Base-by-base conservation (phyloP, 2,113 vertebrate species). In the Corydoras sp. region DNA sequence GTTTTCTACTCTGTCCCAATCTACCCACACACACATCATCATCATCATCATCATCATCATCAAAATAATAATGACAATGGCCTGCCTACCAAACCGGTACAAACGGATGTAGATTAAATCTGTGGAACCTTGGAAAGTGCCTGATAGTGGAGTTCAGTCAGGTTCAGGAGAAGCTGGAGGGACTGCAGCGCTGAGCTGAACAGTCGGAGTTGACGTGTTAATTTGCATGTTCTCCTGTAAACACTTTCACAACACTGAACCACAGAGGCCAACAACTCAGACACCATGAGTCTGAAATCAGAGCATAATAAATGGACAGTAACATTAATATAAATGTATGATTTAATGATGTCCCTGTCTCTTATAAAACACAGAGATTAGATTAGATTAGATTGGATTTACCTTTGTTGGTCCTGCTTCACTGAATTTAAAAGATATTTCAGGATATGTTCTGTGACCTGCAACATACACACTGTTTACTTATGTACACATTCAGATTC, bases 401-500 rank as follows among this genome's bases (percentile, higher is more conserved):
- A 89, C 89, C 86, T 82, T 69, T 82, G 69, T 72, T 68, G 73
- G 1, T 88, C 65, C 9, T 77, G 18, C 9, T 81, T 79, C 2
- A 84, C 64, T 60, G 24, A 74, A n/a, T 50, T 60, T 56, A 88
- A 73, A 0, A 86, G 15, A 6, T 79, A 62, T 5, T 3, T 61
- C 3, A 90, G 30, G 56, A 77, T 43, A 7, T 58, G 65, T 3
- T 73, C 49, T 31, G 70, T 72, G 0, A 53, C 62, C 87, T 89
- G 81, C 9, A 70, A 9, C 69, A 2, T 71, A 58, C 69, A 6
- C 48, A 69, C 30, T 53, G 0, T 58, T 10, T 1, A 6, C 49
- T 3, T 3, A 13, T 58, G 35, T 43, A 43, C 35, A 5, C 35
- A 43, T 43, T 43, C 35, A 5, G 35, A 43, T 43, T 8, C 7